Percentiles rank a stretch among this genome's conserved stretches.
Evolutionary conservation across 2,797 vertebrate species (phyloP).

Genomic region (Euphonia xanthogaster): DNA sequence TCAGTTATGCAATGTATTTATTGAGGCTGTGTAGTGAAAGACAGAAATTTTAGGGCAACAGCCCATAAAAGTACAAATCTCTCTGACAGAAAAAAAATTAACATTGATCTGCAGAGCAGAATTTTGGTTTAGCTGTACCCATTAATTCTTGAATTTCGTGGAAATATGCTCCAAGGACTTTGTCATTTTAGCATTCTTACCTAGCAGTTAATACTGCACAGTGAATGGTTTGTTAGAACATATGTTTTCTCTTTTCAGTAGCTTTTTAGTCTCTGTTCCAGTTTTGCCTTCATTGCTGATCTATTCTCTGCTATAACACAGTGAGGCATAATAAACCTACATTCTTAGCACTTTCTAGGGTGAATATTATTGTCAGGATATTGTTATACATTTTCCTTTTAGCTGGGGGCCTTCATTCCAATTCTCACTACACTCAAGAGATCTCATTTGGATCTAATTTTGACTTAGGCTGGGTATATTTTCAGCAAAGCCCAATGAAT

Average conservation of each 20-base stretch:
- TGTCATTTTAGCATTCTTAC: neutral
- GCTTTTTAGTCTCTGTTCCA: neutral
- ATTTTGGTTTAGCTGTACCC: neutral
- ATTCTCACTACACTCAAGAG: conserved; percentile 22
- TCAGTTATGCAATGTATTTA: neutral
- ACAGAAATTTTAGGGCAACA: neutral
- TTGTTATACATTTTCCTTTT: conserved; percentile 2
- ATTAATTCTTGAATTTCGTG: neutral
- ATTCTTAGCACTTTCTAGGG: neutral
- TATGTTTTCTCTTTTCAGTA: neutral
- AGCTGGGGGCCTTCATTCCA: neutral
- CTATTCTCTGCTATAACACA: neutral
- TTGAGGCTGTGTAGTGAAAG: neutral
- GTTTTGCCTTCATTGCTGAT: neutral
- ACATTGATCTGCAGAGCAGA: neutral
- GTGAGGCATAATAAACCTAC: conserved; percentile 18
- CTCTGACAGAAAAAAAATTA: neutral
- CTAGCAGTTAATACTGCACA: neutral
- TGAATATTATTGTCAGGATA: conserved; percentile 35
- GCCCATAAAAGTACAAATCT: neutral
- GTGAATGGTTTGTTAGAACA: neutral
- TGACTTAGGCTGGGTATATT: neutral
- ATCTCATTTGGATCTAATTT: conserved; percentile 44
- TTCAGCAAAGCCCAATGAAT: neutral
- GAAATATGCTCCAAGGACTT: neutral